phyloP scores from a whole-genome alignment of 2,113 vertebrate species.

The Bos indicus region DNA sequence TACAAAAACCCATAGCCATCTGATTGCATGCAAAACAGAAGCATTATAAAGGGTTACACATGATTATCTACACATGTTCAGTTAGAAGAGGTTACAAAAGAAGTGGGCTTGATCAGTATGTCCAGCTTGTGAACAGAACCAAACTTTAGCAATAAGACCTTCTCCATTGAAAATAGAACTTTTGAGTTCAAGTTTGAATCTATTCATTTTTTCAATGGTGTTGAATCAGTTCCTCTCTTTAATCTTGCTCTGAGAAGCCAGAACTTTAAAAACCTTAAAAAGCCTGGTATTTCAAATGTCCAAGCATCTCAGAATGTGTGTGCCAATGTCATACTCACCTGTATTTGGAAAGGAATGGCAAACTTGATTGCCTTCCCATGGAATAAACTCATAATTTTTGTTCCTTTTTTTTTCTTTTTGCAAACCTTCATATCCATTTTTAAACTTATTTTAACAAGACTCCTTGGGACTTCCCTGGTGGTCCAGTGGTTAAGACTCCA shows the following conservation, averaged over 20 bases:
- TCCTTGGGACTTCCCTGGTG: not conserved
- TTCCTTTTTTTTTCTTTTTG: not conserved
- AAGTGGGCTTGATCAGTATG: not conserved
- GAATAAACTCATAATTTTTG: not conserved
- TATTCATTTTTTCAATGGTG: not conserved
- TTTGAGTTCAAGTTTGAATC: not conserved
- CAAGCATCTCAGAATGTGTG: not conserved
- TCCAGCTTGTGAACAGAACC: constrained; percentile 43
- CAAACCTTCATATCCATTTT: not conserved
- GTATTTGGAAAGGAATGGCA: not conserved
- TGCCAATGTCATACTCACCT: not conserved
- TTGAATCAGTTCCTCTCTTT: constrained; percentile 27
- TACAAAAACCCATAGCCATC: constrained; percentile 62
- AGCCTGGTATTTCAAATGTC: not conserved
- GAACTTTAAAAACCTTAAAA: constrained; percentile 36
- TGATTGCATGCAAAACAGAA: constrained; percentile 57
- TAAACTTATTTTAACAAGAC: not conserved
- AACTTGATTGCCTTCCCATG: not conserved
- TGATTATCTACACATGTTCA: constrained; percentile 4
- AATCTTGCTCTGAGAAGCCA: constrained; percentile 23
- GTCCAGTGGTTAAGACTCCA: not conserved
- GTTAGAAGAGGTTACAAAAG: constrained; percentile 35
- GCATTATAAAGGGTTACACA: not conserved
- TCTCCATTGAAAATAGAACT: constrained; percentile 45
- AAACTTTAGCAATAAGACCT: constrained; percentile 36